phyloP scores from a whole-genome alignment of 2,113 vertebrate species.

The Psammodynastes pulverulentus region DNA sequence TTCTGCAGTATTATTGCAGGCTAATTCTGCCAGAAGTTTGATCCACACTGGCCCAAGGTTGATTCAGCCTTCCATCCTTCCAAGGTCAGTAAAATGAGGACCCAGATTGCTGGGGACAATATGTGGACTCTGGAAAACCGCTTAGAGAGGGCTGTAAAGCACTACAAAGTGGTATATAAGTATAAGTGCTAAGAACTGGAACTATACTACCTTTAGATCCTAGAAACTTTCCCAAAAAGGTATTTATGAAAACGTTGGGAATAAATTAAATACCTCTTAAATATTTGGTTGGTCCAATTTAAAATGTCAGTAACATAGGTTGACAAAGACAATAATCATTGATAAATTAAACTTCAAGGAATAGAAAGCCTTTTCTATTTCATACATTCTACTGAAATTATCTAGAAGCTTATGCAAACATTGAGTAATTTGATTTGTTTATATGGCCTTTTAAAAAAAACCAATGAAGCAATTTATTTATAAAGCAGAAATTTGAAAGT shows the following conservation, averaged over 20 bases:
- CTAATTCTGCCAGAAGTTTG: not conserved
- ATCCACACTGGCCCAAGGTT: not conserved
- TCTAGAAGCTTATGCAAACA: not conserved
- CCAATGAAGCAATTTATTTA: not conserved
- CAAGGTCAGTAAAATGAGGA: not conserved
- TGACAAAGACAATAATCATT: not conserved
- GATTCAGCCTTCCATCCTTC: not conserved
- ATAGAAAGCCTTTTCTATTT: not conserved
- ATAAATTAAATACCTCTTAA: not conserved
- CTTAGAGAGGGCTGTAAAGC: not conserved
- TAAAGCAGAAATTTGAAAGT: not conserved
- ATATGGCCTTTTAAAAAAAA: not conserved
- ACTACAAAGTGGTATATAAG: no score
- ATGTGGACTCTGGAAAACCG: not conserved
- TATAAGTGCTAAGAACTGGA: not conserved
- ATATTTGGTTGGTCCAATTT: not conserved
- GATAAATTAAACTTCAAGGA: not conserved
- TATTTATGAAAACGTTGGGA: not conserved
- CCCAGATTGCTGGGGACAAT: not conserved
- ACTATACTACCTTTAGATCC: not conserved
- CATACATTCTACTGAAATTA: not conserved
- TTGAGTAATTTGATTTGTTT: not conserved
- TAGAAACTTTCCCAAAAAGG: not conserved
- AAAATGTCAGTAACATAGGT: not conserved
- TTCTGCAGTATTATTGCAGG: not conserved